Percentiles rank a stretch among this genome's conserved stretches.
These are phyloP conservation scores for Chelonia mydas DNA, from an alignment of 2,797 vertebrate species.

Conservation along the genomic window DNA sequence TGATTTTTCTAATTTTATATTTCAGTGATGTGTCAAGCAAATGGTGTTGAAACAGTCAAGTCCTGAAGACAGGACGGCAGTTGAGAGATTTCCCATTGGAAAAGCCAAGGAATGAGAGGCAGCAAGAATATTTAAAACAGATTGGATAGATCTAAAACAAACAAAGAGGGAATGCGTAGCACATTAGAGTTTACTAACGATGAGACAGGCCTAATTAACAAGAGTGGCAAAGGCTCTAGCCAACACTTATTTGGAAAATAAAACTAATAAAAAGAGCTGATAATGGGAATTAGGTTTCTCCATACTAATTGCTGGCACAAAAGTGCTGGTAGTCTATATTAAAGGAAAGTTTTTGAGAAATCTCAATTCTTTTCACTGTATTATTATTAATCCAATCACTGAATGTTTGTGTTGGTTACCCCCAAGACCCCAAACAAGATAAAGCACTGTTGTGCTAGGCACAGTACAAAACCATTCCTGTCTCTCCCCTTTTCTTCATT, in stretches of 20 bases:
- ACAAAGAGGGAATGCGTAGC: not conserved
- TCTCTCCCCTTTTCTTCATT: not conserved
- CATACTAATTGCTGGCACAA: not conserved
- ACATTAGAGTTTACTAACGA: not conserved
- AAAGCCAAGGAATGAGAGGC: not conserved
- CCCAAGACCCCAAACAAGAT: not conserved
- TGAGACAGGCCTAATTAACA: not conserved
- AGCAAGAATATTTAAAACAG: not conserved
- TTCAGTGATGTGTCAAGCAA: not conserved
- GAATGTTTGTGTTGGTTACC: not conserved
- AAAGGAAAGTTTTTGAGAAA: slow-evolving; percentile 5
- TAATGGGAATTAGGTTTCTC: not conserved
- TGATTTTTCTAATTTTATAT: not conserved
- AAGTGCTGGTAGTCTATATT: not conserved
- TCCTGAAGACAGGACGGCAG: not conserved
- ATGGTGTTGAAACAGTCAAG: not conserved
- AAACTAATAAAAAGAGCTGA: not conserved
- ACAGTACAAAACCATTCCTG: not conserved
- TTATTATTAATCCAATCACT: not conserved
- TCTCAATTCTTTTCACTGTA: not conserved
- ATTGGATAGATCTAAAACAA: not conserved
- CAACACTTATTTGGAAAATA: not conserved
- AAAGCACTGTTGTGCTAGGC: not conserved
- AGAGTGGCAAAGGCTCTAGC: not conserved
- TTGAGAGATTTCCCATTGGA: not conserved